A percentile compares a stretch with the other conserved stretches of the same genome.
Conservation (phyloP, 2,888 invertebrate species). For the Drosophila demipolita region DNA sequence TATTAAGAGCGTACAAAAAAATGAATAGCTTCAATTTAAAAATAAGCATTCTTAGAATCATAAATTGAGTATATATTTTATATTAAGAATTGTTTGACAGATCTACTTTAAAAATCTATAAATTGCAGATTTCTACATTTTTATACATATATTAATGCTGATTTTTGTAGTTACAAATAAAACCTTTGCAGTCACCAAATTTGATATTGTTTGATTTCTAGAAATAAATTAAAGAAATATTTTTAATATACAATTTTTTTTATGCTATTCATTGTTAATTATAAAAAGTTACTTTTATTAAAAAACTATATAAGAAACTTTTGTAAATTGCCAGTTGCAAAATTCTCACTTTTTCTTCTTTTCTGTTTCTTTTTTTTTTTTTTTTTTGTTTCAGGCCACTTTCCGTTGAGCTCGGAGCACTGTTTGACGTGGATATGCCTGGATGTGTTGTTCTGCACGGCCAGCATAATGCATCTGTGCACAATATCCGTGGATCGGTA, state of each 20-base stretch:
- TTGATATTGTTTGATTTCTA: not conserved
- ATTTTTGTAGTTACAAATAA: not conserved
- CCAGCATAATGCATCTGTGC: constrained; percentile 98
- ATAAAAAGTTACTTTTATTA: not conserved
- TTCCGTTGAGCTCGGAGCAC: constrained; percentile 92
- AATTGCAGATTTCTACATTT: not conserved
- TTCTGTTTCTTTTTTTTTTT: too few species aligned
- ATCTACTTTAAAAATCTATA: not conserved
- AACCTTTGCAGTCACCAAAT: not conserved
- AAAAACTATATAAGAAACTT: not conserved
- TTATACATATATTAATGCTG: not conserved
- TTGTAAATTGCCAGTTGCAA: not conserved
- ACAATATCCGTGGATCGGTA: constrained; percentile 98
- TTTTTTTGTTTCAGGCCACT: constrained; percentile 89
- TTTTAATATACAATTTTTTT: not conserved
- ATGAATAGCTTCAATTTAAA: not conserved
- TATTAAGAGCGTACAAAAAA: accelerated
- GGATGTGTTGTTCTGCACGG: constrained; percentile 98
- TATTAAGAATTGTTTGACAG: too few species aligned
- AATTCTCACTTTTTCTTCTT: not conserved
- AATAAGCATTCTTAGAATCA: not conserved
- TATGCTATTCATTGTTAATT: not conserved
- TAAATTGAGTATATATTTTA: not conserved
- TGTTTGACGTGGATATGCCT: constrained; percentile 97
- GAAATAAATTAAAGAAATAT: not conserved